These are phyloP conservation scores for Orcinus orca DNA, from an alignment of 2,113 vertebrate species.

Conservation along the genomic window DNA sequence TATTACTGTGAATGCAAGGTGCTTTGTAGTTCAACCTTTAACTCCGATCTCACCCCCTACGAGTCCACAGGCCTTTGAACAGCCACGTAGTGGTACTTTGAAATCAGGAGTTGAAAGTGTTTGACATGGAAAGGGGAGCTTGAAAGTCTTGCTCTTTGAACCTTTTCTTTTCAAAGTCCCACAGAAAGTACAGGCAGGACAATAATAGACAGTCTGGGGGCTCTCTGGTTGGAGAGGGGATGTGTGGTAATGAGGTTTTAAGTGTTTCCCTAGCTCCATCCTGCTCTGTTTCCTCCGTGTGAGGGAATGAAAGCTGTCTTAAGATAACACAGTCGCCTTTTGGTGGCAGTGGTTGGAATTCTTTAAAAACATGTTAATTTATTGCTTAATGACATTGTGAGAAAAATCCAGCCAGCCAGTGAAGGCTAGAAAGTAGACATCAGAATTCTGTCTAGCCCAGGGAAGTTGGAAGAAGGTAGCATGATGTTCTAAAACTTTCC, in stretches of 20 bases:
- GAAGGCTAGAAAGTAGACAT: background rate
- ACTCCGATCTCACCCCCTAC: constrained; percentile 85
- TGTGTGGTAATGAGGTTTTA: constrained; percentile 79
- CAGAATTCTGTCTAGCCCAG: background rate
- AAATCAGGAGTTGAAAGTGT: constrained; percentile 93
- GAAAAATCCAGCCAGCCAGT: background rate
- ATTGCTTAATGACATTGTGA: background rate
- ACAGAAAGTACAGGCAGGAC: constrained; percentile 83
- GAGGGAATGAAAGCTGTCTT: constrained; percentile 67
- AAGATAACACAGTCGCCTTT: constrained; percentile 51
- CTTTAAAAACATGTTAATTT: background rate
- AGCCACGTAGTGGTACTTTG: constrained; percentile 90
- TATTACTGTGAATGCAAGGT: constrained; percentile 81
- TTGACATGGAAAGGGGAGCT: constrained; percentile 89
- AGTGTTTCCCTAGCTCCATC: constrained; percentile 72
- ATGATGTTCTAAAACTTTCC: background rate
- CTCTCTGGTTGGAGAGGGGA: constrained; percentile 74
- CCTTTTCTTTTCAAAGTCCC: constrained; percentile 86
- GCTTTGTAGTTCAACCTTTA: constrained; percentile 93
- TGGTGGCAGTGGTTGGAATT: background rate
- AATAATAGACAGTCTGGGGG: constrained; percentile 81
- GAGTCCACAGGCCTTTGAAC: constrained; percentile 91
- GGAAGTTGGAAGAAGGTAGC: background rate
- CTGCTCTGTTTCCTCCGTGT: constrained; percentile 36
- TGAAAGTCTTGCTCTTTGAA: constrained; percentile 94